Evolutionary conservation across 2,797 vertebrate genomes (phyloP).

Genomic region (Mus minutoides): DNA sequence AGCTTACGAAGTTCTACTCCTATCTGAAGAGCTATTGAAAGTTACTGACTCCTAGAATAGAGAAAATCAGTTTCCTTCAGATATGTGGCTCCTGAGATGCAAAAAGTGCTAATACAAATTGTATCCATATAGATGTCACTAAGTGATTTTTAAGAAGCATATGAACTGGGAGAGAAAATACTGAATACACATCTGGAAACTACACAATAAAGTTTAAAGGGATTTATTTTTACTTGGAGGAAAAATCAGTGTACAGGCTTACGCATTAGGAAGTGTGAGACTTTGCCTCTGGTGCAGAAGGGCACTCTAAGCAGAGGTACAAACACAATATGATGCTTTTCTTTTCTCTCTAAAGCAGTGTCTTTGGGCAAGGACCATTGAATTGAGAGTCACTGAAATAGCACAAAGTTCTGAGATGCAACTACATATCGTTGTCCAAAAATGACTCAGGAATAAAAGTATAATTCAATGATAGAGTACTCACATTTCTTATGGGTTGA

Average conservation of each 20-base stretch:
- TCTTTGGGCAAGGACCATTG: not conserved
- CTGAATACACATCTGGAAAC: not conserved
- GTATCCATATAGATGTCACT: not conserved
- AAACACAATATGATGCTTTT: not conserved
- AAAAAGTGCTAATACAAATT: too few species aligned
- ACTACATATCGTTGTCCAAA: not conserved
- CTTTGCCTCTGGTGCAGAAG: accelerated
- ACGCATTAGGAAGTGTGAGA: too few species aligned
- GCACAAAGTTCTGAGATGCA: not conserved
- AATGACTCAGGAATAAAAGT: not conserved
- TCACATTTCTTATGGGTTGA: not conserved
- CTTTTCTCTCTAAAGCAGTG: not conserved
- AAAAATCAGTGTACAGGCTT: not conserved
- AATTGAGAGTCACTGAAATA: not conserved
- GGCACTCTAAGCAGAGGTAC: not conserved
- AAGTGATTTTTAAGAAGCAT: not conserved
- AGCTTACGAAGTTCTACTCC: not conserved
- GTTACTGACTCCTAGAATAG: not conserved
- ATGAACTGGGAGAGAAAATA: not conserved
- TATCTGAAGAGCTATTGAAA: not conserved
- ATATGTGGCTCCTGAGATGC: not conserved
- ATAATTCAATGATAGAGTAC: not conserved
- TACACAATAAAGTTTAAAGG: not conserved
- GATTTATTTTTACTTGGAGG: not conserved
- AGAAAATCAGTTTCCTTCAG: not conserved